phyloP scores from a whole-genome alignment of 2,888 invertebrate species.

The Lasius fuliginosus region DNA sequence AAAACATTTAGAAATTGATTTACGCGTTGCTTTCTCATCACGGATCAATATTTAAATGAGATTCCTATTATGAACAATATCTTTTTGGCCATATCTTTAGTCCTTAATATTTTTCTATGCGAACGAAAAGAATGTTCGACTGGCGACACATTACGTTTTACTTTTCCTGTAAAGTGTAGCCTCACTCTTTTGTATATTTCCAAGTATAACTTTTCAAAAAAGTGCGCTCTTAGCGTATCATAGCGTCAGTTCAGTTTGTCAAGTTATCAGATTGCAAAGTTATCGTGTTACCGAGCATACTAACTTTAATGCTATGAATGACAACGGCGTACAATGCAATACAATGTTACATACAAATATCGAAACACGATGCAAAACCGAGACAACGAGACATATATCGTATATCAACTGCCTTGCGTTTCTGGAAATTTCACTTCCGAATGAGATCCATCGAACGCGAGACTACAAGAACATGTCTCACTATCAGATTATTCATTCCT shows the following conservation, averaged over 20 bases:
- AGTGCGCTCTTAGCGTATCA: not conserved
- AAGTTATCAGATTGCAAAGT: not conserved
- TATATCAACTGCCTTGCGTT: not conserved
- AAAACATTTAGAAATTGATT: slow-evolving; percentile 1
- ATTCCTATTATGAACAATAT: not conserved
- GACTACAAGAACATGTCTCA: not conserved
- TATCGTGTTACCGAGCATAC: not conserved
- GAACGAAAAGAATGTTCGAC: not conserved
- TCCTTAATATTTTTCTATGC: not conserved
- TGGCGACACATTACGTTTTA: not conserved
- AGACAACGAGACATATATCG: not conserved
- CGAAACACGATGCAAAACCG: not conserved
- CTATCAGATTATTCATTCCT: not conserved
- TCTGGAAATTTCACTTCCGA: not conserved
- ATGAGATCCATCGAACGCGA: not conserved
- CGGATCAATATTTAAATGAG: not conserved
- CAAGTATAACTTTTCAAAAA: not conserved
- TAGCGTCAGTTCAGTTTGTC: not conserved
- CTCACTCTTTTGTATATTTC: not conserved
- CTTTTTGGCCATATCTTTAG: not conserved
- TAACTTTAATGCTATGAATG: not conserved
- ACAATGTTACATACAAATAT: not conserved
- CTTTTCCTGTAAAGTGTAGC: not conserved
- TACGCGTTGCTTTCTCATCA: not conserved
- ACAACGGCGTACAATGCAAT: not conserved